A percentile compares a stretch with the other conserved stretches of the same genome.
These are phyloP conservation scores for Typhlichthys subterraneus DNA, from an alignment of 2,797 vertebrate species.

Conservation along the genomic window DNA sequence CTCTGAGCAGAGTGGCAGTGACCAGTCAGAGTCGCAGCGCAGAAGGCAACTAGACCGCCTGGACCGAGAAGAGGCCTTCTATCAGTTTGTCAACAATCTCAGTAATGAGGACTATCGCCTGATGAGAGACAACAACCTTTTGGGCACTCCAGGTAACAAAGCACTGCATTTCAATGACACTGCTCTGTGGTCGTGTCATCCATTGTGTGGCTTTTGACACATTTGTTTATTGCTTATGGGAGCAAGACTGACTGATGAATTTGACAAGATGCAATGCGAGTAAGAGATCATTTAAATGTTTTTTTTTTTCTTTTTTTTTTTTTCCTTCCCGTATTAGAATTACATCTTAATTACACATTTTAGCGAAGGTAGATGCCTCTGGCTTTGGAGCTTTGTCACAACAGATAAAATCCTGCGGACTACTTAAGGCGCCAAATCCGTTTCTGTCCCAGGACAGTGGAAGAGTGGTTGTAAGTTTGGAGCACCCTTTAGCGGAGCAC, in stretches of 20 bases:
- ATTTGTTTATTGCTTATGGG: neutral
- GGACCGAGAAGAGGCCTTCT: conserved; percentile 95
- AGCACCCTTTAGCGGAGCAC: conserved; percentile 64
- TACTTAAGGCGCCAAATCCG: conserved; percentile 59
- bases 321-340: neutral
- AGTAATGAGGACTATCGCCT: conserved; percentile 98
- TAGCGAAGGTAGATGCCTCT: neutral
- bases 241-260: neutral
- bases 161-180: neutral
- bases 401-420: conserved; percentile 36
- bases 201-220: neutral
- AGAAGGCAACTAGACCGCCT: conserved; percentile 92
- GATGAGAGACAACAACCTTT: conserved; percentile 98
- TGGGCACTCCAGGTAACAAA: conserved; percentile 93
- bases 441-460: conserved; percentile 76
- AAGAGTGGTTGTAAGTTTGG: conserved; percentile 69
- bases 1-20: conserved; percentile 86
- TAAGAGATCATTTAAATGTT: neutral
- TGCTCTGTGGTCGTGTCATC: neutral
- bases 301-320: neutral
- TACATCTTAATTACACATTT: neutral
- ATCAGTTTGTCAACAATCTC: conserved; percentile 98
- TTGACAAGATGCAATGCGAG: neutral
- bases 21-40: conserved; percentile 92
- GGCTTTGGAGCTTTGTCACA: conserved; percentile 40